These are phyloP conservation scores for Eupristina koningsbergeri DNA, from an alignment of 1,140 invertebrate genomes.

Conservation along the genomic window DNA sequence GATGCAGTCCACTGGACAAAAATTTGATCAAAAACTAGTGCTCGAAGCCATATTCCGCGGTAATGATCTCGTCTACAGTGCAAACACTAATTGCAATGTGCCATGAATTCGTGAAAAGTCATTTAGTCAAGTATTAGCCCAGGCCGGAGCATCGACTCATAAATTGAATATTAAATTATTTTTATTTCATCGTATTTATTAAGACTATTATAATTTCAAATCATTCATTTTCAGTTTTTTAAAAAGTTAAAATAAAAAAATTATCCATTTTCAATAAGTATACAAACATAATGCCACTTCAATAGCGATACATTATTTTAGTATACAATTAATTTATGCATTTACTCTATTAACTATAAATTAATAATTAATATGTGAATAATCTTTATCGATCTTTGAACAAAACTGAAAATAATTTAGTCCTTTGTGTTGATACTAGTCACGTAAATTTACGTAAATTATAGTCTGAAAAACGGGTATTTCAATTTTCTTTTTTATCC, in stretches of 20 bases:
- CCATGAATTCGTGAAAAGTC: background rate
- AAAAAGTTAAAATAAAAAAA: too few relatives aligned
- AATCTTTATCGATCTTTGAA: background rate
- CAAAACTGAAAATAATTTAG: background rate
- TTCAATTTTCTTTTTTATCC: background rate
- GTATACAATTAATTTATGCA: too few relatives aligned
- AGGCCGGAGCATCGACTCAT: background rate
- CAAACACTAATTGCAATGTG: background rate
- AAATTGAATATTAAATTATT: background rate
- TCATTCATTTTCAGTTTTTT: too few relatives aligned
- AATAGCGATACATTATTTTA: too few relatives aligned
- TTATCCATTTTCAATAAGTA: too few relatives aligned
- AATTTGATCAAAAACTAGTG: constrained; percentile 60
- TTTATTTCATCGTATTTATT: background rate
- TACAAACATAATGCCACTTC: too few relatives aligned
- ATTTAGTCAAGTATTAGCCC: background rate
- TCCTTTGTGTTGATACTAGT: background rate
- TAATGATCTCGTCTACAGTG: constrained; percentile 60
- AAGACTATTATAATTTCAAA: too few relatives aligned
- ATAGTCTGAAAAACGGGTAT: background rate
- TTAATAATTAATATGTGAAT: background rate
- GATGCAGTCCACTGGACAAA: constrained; percentile 59
- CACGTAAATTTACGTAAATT: background rate
- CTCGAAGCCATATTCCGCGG: constrained; percentile 67
- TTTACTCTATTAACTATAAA: background rate